Conservation (phyloP, 2,113 vertebrate species). For the Psilopsiagon aurifrons region DNA sequence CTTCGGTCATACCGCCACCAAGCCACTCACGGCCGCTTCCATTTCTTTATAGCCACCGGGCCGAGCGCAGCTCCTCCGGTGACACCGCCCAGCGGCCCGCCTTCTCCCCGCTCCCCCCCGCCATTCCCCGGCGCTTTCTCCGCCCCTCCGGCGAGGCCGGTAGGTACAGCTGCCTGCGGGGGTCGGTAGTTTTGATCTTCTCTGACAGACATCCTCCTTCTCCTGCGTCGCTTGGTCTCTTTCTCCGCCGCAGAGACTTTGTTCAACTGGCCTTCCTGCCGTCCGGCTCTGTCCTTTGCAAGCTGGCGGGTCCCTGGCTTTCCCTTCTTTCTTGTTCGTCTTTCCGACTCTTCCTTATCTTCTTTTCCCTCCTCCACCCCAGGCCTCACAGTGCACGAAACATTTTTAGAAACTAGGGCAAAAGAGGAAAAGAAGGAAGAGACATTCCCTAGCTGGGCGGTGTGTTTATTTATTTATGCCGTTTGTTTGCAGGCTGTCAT, state of each 20-base stretch:
- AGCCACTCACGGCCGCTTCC: not conserved
- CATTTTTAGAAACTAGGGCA: not conserved
- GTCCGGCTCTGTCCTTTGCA: too few relatives aligned
- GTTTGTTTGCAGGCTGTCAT: not conserved
- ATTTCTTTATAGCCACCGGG: not conserved
- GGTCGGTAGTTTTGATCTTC: too few relatives aligned
- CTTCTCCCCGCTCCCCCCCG: not conserved
- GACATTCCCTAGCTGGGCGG: not conserved
- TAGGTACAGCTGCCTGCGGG: not conserved
- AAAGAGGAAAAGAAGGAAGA: fast-evolving
- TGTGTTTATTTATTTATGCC: not conserved
- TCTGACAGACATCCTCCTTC: too few relatives aligned
- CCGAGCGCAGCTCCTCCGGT: not conserved
- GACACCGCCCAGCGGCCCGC: not conserved
- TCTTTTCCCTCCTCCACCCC: too few relatives aligned
- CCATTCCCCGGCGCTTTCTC: not conserved
- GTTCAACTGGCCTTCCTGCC: too few relatives aligned
- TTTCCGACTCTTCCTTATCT: too few relatives aligned
- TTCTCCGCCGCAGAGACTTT: not conserved
- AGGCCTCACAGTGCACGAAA: fast-evolving
- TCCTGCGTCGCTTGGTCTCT: fast-evolving
- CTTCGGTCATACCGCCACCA: slow-evolving; percentile 69
- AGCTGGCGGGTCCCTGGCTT: not conserved
- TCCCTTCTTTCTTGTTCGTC: not conserved
- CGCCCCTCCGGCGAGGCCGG: not conserved